Evolutionary conservation across 1,140 invertebrate genomes (phyloP).

Genomic region (Holotrichia oblita): DNA sequence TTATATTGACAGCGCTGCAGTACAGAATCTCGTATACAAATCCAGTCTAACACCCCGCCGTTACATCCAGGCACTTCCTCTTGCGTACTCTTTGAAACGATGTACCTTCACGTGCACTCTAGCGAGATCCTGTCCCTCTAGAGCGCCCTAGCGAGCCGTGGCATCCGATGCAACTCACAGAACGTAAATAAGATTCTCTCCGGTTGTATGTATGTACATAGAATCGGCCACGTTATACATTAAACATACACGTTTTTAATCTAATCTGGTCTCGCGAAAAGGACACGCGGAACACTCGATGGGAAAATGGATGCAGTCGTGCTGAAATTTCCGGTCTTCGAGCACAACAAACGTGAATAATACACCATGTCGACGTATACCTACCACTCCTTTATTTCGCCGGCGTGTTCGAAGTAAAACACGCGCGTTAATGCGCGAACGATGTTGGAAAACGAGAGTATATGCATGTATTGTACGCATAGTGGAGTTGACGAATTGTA

Average conservation of each 20-base stretch:
- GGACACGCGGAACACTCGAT: background rate
- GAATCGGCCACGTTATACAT: background rate
- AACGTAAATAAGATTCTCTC: background rate
- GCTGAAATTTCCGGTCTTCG: background rate
- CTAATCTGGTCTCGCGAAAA: background rate
- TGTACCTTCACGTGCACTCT: background rate
- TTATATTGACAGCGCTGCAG: background rate
- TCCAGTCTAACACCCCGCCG: background rate
- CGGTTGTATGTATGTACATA: background rate
- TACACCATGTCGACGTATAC: background rate
- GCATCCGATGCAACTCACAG: background rate
- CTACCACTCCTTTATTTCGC: background rate
- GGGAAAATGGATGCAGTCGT: conserved; percentile 4
- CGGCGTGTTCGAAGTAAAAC: conserved; percentile 10
- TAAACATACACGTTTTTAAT: background rate
- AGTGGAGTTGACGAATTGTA: too few species aligned
- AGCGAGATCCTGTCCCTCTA: background rate
- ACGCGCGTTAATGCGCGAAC: conserved; percentile 14
- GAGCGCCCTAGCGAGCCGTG: background rate
- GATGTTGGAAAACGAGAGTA: too few species aligned
- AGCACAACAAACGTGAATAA: background rate
- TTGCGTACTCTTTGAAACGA: background rate
- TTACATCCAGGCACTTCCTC: background rate
- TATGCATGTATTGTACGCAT: too few species aligned
- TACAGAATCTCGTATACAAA: background rate